Evolutionary conservation across 1,140 invertebrate genomes (phyloP).

Genomic region (Adoxophyes honmai): DNA sequence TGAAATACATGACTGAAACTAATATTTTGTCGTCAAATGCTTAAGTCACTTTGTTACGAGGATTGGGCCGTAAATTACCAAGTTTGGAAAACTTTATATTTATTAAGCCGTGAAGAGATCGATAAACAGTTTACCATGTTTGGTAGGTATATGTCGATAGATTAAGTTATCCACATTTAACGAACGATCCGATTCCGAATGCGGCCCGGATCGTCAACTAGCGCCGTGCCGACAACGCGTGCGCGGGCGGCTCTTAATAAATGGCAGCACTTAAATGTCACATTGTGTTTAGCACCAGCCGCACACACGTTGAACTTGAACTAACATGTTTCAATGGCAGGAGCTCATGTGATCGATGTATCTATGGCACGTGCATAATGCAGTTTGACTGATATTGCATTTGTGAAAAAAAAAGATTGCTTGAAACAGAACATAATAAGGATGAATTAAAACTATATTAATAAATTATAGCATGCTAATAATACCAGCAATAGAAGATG

Average conservation of each 20-base stretch:
- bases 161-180: constrained; percentile 4
- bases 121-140: background rate
- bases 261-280: constrained; percentile 40
- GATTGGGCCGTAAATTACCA: too few species aligned
- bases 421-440: background rate
- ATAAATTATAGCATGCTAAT: too few species aligned
- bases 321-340: constrained; percentile 16
- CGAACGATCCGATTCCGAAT: background rate
- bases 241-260: constrained; percentile 34
- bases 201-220: background rate
- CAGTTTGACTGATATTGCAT: too few species aligned
- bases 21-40: too few species aligned
- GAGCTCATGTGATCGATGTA: background rate
- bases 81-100: background rate
- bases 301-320: constrained; percentile 55
- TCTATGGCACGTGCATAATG: constrained; percentile 3
- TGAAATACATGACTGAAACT: too few species aligned
- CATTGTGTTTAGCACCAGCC: constrained; percentile 46
- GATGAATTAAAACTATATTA: too few species aligned
- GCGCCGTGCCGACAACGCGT: constrained; percentile 8
- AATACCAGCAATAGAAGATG: background rate
- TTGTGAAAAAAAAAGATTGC: too few species aligned
- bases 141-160: background rate
- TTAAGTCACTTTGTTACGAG: too few species aligned
- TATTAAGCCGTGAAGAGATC: background rate